These are phyloP conservation scores for Etia nguti DNA, from an alignment of 2,113 vertebrate genomes.

Conservation along the genomic window DNA sequence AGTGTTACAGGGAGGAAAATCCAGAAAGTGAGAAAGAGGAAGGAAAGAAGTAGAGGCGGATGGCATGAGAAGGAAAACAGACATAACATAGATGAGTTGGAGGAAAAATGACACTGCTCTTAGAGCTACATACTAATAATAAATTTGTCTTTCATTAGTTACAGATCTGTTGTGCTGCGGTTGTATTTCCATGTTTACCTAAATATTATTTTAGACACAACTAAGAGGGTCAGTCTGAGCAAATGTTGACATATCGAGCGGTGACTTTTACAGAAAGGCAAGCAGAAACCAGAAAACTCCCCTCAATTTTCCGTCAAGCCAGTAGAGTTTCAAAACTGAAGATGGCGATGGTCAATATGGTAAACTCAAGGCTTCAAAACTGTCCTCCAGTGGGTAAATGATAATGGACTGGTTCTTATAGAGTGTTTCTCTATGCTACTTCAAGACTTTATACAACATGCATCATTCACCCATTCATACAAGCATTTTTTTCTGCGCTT, in stretches of 20 bases:
- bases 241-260: accelerated
- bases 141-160: neutral
- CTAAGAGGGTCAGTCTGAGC: neutral
- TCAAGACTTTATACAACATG: too few relatives aligned
- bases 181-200: neutral
- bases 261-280: neutral
- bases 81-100: neutral
- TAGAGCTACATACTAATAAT: neutral
- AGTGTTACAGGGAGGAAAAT: neutral
- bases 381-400: too few relatives aligned
- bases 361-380: too few relatives aligned
- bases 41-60: neutral
- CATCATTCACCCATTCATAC: neutral
- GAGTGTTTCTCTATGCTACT: neutral
- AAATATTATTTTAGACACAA: neutral
- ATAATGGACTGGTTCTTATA: too few relatives aligned
- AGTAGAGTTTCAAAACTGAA: too few relatives aligned
- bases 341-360: too few relatives aligned
- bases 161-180: neutral
- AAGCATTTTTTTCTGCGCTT: neutral
- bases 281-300: neutral
- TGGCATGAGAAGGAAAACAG: neutral
- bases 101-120: neutral
- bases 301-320: neutral
- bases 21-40: neutral